Evolutionary conservation across 2,113 vertebrate species (phyloP), one percentile per base, ranked within the genome.

Genomic region (Dascyllus trimaculatus): DNA sequence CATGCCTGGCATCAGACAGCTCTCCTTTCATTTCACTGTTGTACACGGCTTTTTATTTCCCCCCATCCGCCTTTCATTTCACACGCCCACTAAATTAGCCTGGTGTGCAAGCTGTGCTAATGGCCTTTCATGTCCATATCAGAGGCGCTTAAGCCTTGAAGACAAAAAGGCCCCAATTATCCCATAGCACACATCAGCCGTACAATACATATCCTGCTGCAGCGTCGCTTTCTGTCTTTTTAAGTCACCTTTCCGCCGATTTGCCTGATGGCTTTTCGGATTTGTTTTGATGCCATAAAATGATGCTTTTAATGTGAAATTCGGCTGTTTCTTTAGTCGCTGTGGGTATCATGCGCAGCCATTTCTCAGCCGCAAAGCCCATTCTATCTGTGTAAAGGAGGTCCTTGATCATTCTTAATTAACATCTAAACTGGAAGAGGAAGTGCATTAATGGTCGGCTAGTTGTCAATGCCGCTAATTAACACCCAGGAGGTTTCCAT

Each of bases 391-490:
- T 21, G 54, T 14, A 57, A 80, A 78, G 63, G 80, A 78, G 75
- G 82, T 88, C 74, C 80, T 81, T 88, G 86, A 89, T 91, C 82
- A 71, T 79, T 71, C 67, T 32, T 90, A 92, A 93, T 90, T 80
- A 88, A 67, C 82, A 76, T 79, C 82, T 57, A 51, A 86, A 85
- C 68, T 89, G 91, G 91, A 92, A 86, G 84, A 95, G 95, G 96
- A 95, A 95, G 95, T 89, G 94, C 92, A 94, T 95, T 95, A 95
- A 82, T 80, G 86, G 92, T 89, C 90, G 90, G 91, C 93, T 93
- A 87, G 94, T 94, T 95, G 96, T 95, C 94, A 94, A 93, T 91
- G 94, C 48, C 85, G 93, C 91, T 97, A 96, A 97, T 97, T 96
- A 89, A 96, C 93, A 95, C 92, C 94, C 94, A 85, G 85, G 94